A percentile compares a stretch with the other conserved stretches of the same genome.
Evolutionary conservation across 2,888 invertebrate species (phyloP).

Genomic region (Keiferia lycopersicella): DNA sequence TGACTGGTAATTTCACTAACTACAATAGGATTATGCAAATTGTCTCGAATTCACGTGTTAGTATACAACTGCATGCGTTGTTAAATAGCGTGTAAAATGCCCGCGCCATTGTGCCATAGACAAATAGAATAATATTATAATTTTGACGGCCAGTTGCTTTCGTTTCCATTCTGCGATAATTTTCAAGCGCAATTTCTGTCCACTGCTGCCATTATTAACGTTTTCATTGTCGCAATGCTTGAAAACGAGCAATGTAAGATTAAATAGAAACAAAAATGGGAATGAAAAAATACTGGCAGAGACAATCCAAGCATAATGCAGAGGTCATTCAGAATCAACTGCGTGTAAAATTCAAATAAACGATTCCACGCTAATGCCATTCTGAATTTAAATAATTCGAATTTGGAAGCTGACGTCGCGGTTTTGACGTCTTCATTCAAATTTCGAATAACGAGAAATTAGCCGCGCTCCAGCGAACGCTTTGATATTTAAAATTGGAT

Average conservation of each 20-base stretch:
- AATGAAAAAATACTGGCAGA: background rate
- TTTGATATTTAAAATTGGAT: slow-evolving; percentile 65
- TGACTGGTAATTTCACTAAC: slow-evolving; percentile 49
- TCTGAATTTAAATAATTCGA: slow-evolving; percentile 54
- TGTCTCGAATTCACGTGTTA: slow-evolving; percentile 56
- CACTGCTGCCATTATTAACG: background rate
- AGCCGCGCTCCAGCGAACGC: slow-evolving; percentile 57
- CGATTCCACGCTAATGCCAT: slow-evolving; percentile 58
- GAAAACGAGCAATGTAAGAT: background rate
- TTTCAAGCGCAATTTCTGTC: background rate
- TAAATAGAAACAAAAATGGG: background rate
- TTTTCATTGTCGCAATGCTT: background rate
- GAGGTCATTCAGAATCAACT: slow-evolving; percentile 69
- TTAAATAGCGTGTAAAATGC: slow-evolving; percentile 77
- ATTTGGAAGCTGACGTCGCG: slow-evolving; percentile 58
- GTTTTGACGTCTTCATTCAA: slow-evolving; percentile 76
- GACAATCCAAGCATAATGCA: slow-evolving; percentile 48
- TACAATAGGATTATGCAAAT: slow-evolving; percentile 72
- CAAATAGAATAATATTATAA: slow-evolving; percentile 66
- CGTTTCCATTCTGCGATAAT: background rate
- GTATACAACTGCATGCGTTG: slow-evolving; percentile 62
- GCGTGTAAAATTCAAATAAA: slow-evolving; percentile 79
- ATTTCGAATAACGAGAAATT: slow-evolving; percentile 66
- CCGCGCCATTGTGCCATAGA: slow-evolving; percentile 61
- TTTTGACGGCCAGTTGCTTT: slow-evolving; percentile 40